Evolutionary conservation across 2,797 vertebrate genomes (phyloP).

Genomic region (Tamandua tetradactyla): DNA sequence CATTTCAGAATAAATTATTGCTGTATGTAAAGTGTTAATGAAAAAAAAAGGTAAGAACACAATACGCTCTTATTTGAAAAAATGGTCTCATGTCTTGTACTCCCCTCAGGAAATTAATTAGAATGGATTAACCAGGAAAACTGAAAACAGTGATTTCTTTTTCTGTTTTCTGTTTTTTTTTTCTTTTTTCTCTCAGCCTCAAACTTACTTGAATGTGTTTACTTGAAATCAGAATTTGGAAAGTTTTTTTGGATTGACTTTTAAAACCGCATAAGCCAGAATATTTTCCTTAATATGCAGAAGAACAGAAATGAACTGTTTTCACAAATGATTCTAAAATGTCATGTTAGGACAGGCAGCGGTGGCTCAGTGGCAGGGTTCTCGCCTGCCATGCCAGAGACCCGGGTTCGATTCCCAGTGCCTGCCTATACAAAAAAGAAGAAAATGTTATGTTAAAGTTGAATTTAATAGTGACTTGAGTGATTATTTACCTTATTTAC

Average conservation of each 20-base stretch:
- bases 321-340: constrained; percentile 14
- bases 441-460: constrained; percentile 1
- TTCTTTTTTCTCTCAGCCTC: neutral
- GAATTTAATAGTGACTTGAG: neutral
- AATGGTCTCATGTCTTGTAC: neutral
- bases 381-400: too few species aligned
- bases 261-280: constrained; percentile 46
- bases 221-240: constrained; percentile 8
- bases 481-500: constrained; percentile 22
- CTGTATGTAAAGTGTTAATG: constrained; percentile 92
- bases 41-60: too few species aligned
- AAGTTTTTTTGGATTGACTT: constrained; percentile 30
- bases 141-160: neutral
- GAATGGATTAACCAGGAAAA: constrained; percentile 23
- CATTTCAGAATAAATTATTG: constrained; percentile 98
- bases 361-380: too few species aligned
- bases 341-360: too few species aligned
- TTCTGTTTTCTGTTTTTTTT: neutral
- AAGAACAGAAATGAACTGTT: constrained; percentile 24
- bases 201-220: constrained; percentile 25
- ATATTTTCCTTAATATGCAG: constrained; percentile 25
- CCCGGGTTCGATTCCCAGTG: too few species aligned
- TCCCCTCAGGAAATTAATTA: constrained; percentile 45
- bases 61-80: constrained; percentile 3
- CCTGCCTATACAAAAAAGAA: too few species aligned